Percentiles rank a stretch among this genome's conserved stretches.
Evolutionary conservation across 1,140 invertebrate genomes (phyloP).

Genomic region (Telenomus remus): DNA sequence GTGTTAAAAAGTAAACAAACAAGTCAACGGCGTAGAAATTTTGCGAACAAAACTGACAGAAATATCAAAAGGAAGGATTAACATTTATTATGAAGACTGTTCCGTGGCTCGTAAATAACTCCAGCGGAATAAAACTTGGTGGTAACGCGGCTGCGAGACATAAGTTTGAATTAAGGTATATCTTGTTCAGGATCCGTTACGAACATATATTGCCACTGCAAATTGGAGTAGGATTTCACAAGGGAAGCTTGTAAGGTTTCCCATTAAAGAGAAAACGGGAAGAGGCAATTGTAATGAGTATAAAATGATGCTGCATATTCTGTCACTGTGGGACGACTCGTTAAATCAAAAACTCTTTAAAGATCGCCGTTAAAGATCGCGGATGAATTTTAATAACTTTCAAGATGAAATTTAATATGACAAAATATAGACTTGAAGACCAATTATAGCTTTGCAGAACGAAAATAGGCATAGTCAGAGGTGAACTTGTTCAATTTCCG

Average conservation of each 20-base stretch:
- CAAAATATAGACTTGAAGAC: too few relatives aligned
- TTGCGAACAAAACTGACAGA: not conserved
- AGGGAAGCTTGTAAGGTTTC: constrained; percentile 34
- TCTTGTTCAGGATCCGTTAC: constrained; percentile 46
- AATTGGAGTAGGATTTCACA: constrained; percentile 53
- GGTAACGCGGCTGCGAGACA: constrained; percentile 23
- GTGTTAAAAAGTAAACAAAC: too few relatives aligned
- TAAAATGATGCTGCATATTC: constrained; percentile 25
- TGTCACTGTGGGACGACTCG: constrained; percentile 4
- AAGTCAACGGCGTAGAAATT: too few relatives aligned
- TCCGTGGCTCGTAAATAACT: constrained; percentile 31
- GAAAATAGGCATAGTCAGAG: too few relatives aligned
- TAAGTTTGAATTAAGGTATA: constrained; percentile 54
- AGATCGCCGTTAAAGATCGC: too few relatives aligned
- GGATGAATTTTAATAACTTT: not conserved
- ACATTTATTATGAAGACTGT: constrained; percentile 16
- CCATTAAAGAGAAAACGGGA: constrained; percentile 2
- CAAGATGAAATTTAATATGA: too few relatives aligned
- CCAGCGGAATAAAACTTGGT: constrained; percentile 33
- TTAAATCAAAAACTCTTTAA: not conserved
- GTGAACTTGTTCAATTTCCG: too few relatives aligned
- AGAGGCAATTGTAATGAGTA: constrained; percentile 35
- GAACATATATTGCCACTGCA: constrained; percentile 37
- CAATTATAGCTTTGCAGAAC: too few relatives aligned
- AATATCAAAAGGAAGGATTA: constrained; percentile 7